Conservation (phyloP, 2,113 vertebrate genomes). For the Phodopus roborovskii region DNA sequence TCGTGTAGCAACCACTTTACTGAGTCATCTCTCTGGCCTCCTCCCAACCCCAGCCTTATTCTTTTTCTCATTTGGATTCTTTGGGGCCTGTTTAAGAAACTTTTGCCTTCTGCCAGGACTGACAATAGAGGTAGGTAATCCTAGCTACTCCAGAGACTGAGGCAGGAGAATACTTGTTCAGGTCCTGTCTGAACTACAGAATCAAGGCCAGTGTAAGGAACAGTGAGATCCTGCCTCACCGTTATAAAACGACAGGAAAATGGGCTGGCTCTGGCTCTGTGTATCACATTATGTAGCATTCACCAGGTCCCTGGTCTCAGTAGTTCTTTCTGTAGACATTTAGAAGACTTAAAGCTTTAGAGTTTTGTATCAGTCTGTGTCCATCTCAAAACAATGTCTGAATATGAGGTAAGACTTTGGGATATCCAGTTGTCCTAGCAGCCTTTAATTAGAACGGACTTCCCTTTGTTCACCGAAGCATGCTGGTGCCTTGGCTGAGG, state of each 20-base stretch:
- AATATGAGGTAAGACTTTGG: background rate
- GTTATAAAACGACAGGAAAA: background rate
- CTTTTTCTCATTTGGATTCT: background rate
- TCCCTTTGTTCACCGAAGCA: background rate
- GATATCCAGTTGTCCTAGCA: background rate
- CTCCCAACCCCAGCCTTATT: background rate
- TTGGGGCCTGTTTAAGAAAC: background rate
- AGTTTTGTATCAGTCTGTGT: slow-evolving; percentile 8
- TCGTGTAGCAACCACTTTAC: background rate
- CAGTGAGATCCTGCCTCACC: too few species aligned
- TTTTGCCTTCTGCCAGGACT: background rate
- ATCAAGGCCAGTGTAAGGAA: too few species aligned
- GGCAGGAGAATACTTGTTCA: background rate
- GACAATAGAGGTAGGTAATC: background rate
- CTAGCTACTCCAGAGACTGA: background rate
- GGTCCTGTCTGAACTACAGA: background rate
- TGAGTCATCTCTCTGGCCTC: background rate
- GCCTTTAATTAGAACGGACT: background rate
- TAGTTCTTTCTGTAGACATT: background rate
- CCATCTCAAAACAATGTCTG: background rate
- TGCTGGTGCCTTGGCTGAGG: background rate
- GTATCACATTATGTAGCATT: too few species aligned
- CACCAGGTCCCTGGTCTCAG: background rate
- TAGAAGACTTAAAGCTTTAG: background rate
- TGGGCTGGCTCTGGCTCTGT: background rate